These are phyloP conservation scores for Sphaerolaimus hirsutus DNA, from an alignment of 2,888 invertebrate genomes.

Conservation along the genomic window DNA sequence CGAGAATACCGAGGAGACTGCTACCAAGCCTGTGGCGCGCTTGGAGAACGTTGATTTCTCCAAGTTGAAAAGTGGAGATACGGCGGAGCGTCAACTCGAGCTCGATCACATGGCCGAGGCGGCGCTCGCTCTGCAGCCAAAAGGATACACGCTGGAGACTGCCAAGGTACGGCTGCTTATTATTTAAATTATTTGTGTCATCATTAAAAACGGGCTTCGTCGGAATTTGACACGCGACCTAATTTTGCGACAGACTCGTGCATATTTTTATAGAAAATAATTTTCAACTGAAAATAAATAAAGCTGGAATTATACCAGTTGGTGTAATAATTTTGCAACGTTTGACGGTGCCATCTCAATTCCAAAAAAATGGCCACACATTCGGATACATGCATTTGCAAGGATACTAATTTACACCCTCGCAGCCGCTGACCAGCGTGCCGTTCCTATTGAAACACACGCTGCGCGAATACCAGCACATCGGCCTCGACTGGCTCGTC, in stretches of 20 bases:
- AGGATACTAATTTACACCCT: too few relatives aligned
- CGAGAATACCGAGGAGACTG: slow-evolving; percentile 12
- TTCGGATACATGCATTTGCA: too few relatives aligned
- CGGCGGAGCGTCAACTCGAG: slow-evolving; percentile 16
- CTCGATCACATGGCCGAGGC: slow-evolving; percentile 48
- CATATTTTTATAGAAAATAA: too few relatives aligned
- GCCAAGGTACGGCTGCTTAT: slow-evolving; percentile 41
- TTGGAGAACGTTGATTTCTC: slow-evolving; percentile 10
- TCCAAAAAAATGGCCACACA: too few relatives aligned
- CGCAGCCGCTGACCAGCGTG: slow-evolving; percentile 61
- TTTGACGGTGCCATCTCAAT: too few relatives aligned
- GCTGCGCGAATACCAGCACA: slow-evolving; percentile 81
- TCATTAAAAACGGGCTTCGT: too few relatives aligned
- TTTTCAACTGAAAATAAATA: too few relatives aligned
- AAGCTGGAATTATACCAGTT: too few relatives aligned
- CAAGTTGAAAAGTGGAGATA: slow-evolving; percentile 10
- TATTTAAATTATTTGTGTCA: too few relatives aligned
- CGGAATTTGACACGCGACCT: too few relatives aligned
- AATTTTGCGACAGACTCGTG: too few relatives aligned
- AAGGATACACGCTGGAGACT: slow-evolving; percentile 81
- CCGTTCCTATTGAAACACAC: slow-evolving; percentile 70
- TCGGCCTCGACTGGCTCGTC: slow-evolving; percentile 85
- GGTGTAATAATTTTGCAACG: too few relatives aligned
- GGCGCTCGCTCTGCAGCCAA: slow-evolving; percentile 86
- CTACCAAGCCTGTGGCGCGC: not conserved